Percentiles rank a stretch among this genome's conserved stretches.
phyloP scores from a whole-genome alignment of 2,797 vertebrate genomes.

The Gymnoscopelus microlampas region DNA sequence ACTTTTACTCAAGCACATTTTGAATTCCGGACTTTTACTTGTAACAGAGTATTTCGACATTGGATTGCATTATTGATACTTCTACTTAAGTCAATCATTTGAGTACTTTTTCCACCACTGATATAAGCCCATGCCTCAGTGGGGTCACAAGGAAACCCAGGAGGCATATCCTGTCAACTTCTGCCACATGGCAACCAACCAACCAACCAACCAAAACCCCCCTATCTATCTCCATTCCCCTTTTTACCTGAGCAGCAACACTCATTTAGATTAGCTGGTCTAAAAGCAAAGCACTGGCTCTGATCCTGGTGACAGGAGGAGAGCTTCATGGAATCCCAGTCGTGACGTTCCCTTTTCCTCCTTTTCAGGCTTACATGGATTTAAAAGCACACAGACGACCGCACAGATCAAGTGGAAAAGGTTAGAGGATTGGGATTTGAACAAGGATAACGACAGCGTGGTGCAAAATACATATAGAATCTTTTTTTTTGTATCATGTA shows the following conservation, averaged over 20 bases:
- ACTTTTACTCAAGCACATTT: too few relatives aligned
- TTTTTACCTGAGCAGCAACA: conserved; percentile 1
- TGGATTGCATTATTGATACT: too few relatives aligned
- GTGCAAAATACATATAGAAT: conserved; percentile 12
- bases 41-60: too few relatives aligned
- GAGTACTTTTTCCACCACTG: too few relatives aligned
- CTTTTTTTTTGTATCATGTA: not conserved
- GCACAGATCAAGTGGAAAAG: conserved; percentile 30
- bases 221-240: too few relatives aligned
- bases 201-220: not conserved
- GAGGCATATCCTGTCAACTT: too few relatives aligned
- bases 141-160: too few relatives aligned
- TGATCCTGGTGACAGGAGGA: conserved; percentile 14
- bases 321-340: not conserved
- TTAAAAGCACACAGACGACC: conserved; percentile 37
- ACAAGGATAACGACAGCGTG: conserved; percentile 19
- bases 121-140: too few relatives aligned
- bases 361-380: conserved; percentile 19
- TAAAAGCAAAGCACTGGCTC: conserved; percentile 23
- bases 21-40: too few relatives aligned
- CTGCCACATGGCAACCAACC: too few relatives aligned
- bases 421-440: conserved; percentile 45
- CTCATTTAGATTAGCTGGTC: not conserved
- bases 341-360: conserved; percentile 14
- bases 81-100: too few relatives aligned